phyloP scores from a whole-genome alignment of 2,797 vertebrate genomes.

The Caiman crocodilus region DNA sequence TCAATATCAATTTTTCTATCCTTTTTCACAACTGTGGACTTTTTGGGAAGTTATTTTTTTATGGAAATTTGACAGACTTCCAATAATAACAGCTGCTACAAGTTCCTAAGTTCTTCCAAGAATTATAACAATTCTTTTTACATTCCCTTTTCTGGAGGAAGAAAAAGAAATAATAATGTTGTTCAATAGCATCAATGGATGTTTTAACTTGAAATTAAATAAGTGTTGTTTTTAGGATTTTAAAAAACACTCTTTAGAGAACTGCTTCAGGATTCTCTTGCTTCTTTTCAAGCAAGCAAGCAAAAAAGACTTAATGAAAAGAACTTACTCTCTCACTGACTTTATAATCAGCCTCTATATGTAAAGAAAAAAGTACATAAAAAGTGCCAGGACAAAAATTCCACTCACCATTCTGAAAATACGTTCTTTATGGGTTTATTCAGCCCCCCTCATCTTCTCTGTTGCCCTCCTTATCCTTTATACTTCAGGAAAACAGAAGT shows the following conservation, averaged over 20 bases:
- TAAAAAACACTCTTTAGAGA: not conserved
- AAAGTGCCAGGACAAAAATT: not conserved
- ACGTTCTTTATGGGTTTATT: not conserved
- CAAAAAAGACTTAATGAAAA: not conserved
- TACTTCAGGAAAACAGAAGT: not conserved
- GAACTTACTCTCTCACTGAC: not conserved
- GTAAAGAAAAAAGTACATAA: not conserved
- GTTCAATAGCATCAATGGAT: not conserved
- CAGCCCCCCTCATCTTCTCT: not conserved
- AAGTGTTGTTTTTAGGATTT: not conserved
- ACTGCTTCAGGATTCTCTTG: not conserved
- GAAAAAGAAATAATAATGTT: slow-evolving; percentile 2
- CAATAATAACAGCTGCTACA: not conserved
- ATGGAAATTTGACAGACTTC: not conserved
- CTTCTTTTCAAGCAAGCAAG: not conserved
- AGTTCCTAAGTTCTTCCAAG: not conserved
- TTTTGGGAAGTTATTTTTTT: not conserved
- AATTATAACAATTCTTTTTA: not conserved
- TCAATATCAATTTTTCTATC: not conserved
- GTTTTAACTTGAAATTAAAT: not conserved
- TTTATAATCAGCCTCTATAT: not conserved
- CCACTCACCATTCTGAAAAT: not conserved
- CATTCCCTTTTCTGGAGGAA: not conserved
- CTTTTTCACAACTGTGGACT: not conserved
- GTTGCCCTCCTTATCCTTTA: not conserved